These are phyloP conservation scores for Plestiodon gilberti DNA, from an alignment of 2,113 vertebrate species.

Conservation along the genomic window DNA sequence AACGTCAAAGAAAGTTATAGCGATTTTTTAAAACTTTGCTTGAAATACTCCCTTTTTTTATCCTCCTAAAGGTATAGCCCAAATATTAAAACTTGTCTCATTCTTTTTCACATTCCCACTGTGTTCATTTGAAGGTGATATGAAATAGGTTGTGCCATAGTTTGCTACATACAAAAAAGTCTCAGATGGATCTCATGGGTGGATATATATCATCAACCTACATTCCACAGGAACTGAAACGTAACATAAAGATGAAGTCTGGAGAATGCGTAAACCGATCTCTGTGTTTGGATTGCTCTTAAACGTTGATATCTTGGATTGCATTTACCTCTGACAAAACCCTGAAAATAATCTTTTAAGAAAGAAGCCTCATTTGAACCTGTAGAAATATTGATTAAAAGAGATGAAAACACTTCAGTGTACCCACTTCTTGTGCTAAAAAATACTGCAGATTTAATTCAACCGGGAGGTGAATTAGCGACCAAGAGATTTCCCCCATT, in stretches of 20 bases:
- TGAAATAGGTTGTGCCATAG: background rate
- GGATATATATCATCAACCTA: background rate
- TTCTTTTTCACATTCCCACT: background rate
- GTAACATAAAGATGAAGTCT: background rate
- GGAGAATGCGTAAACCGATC: background rate
- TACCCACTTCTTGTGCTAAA: background rate
- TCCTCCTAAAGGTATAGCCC: background rate
- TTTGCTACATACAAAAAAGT: background rate
- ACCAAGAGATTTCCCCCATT: too few relatives aligned
- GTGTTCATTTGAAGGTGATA: background rate
- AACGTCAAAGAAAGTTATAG: background rate
- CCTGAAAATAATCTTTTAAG: background rate
- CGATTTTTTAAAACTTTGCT: background rate
- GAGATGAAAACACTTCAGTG: background rate
- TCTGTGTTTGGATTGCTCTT: background rate
- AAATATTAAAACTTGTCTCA: background rate
- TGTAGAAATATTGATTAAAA: background rate
- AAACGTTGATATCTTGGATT: background rate
- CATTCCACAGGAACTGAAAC: background rate
- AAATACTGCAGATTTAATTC: too few relatives aligned
- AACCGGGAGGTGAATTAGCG: too few relatives aligned
- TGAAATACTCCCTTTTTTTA: background rate
- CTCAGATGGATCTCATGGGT: background rate
- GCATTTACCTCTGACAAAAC: background rate
- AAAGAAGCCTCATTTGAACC: background rate